Evolutionary conservation across 2,113 vertebrate genomes (phyloP), one percentile per base, ranked within the genome.

Genomic region (Athene noctua): DNA sequence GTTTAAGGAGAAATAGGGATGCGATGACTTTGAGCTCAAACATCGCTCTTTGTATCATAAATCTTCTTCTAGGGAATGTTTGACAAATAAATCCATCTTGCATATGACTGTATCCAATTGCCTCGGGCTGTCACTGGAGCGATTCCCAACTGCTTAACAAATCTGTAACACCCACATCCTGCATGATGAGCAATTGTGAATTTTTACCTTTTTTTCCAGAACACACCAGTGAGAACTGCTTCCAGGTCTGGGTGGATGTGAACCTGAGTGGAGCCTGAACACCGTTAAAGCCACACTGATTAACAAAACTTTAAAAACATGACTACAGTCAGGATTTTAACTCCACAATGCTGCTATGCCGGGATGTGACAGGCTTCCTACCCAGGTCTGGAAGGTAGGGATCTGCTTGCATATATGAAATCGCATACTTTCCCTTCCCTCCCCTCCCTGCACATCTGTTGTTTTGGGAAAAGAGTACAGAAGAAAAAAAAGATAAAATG

Each of bases 301-400:
- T 7, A 38, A 32, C 13, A 12, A 51, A 93, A 81, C 79, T 86
- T 92, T n/a, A 46, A 3, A 93, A 94, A 87, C 88, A 96, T 97
- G 97, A 88, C 88, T 54, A 1, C 95, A 84, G 92, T 47, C 58
- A 80, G 80, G 91, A 86, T 89, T 90, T 85, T 52, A 20, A 71
- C 79, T 92, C 36, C 86, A 94, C 80, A 3, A 94, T 96, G 95
- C 95, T 87, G 93, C 73, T 75, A n/a, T 88, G 93, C 94, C 13
- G 36, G 73, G 80, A 92, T 93, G 90, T 95, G 91, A 95, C 78
- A 93, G 68, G 85, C 75, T 95, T 67, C 88, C 80, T 85, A 10
- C 72, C 74, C 91, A 32, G 89, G 49, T 71, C 93, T 96, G 86
- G 57, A 95, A 97, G 96, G 94, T 97, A 95, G 63, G 95, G 73